Conservation (phyloP, 2,113 vertebrate genomes). For the Epinephelus lanceolatus region DNA sequence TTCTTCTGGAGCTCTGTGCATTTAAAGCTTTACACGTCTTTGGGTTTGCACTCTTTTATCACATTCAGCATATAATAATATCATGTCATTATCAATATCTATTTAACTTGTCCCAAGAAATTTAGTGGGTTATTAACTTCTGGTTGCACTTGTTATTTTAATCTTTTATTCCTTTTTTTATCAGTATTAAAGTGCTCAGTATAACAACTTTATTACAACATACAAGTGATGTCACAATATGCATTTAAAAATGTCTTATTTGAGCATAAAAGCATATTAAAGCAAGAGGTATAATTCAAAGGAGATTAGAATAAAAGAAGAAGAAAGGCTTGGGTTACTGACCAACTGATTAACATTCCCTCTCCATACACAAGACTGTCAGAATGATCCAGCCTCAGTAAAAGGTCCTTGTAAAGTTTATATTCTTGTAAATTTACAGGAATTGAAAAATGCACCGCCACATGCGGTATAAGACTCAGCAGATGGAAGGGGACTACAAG, state of each 20-base stretch:
- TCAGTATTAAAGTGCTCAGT: background rate
- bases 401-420: conserved; percentile 17
- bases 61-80: background rate
- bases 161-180: background rate
- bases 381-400: background rate
- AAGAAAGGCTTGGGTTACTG: background rate
- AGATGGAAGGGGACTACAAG: conserved; percentile 29
- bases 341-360: conserved; percentile 4
- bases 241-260: background rate
- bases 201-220: background rate
- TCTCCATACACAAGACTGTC: background rate
- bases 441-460: conserved; percentile 2
- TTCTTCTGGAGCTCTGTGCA: background rate
- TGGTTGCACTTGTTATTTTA: background rate
- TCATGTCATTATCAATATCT: background rate
- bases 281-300: background rate
- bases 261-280: background rate
- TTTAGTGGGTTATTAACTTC: background rate
- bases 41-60: background rate
- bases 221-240: background rate
- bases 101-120: background rate
- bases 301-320: background rate
- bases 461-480: background rate
- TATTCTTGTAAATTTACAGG: conserved; percentile 20
- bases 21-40: background rate